Conservation (phyloP, 2,888 invertebrate genomes). For the Euclidia mi region DNA sequence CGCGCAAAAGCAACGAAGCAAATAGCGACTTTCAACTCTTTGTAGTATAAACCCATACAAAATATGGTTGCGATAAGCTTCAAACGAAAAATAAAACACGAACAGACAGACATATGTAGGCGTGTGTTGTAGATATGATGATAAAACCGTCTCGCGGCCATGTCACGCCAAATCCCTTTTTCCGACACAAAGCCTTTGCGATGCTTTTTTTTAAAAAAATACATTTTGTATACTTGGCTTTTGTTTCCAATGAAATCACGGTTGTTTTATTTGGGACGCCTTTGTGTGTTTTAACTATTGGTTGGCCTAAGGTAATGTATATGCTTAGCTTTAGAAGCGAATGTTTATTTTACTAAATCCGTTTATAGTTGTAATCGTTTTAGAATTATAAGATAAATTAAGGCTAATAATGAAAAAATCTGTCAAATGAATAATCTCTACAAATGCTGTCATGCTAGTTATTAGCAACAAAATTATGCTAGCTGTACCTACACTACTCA, state of each 20-base stretch:
- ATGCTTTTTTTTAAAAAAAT: constrained; percentile 72
- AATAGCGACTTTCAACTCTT: too few relatives aligned
- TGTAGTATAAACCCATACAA: too few relatives aligned
- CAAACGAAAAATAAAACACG: constrained; percentile 33
- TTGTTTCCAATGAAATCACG: constrained; percentile 52
- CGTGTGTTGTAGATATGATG: constrained; percentile 69
- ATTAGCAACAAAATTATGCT: too few relatives aligned
- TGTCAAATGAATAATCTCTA: too few relatives aligned
- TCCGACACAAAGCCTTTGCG: constrained; percentile 69
- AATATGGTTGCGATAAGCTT: constrained; percentile 2
- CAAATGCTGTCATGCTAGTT: too few relatives aligned
- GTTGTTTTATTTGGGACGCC: constrained; percentile 25
- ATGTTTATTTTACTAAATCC: too few relatives aligned
- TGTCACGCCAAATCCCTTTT: constrained; percentile 77
- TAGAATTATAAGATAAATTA: too few relatives aligned
- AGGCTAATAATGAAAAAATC: too few relatives aligned
- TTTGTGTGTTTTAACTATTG: constrained; percentile 19
- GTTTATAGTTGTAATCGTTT: too few relatives aligned
- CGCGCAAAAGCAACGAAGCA: too few relatives aligned
- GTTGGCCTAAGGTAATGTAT: constrained; percentile 8
- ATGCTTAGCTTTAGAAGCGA: too few relatives aligned
- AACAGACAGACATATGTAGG: constrained; percentile 27
- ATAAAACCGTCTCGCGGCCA: constrained; percentile 71
- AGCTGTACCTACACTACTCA: too few relatives aligned
- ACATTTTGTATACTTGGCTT: constrained; percentile 42